A percentile compares a stretch with the other conserved stretches of the same genome.
phyloP scores from a whole-genome alignment of 1,140 invertebrate species.

The Arion vulgaris region DNA sequence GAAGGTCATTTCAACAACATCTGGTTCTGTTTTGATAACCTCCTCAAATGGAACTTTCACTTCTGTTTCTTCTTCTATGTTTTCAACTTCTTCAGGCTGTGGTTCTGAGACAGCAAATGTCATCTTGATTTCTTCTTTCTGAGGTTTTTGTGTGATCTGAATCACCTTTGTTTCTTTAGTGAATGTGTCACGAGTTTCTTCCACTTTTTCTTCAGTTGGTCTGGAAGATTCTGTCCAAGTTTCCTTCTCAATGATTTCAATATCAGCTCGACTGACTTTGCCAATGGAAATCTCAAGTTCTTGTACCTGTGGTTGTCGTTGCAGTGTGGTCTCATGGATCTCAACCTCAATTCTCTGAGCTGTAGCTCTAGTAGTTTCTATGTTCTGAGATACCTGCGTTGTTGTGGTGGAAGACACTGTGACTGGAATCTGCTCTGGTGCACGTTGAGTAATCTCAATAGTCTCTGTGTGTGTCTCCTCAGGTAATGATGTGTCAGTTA shows the following conservation, averaged over 20 bases:
- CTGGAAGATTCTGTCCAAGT: constrained; percentile 47
- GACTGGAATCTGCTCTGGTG: constrained; percentile 54
- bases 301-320: constrained; percentile 57
- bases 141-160: constrained; percentile 30
- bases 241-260: constrained; percentile 35
- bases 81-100: constrained; percentile 42
- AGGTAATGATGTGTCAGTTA: constrained; percentile 39
- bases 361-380: constrained; percentile 42
- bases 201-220: constrained; percentile 58
- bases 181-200: constrained; percentile 57
- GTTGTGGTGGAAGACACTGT: constrained; percentile 45
- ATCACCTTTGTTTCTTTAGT: constrained; percentile 42
- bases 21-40: constrained; percentile 15
- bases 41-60: constrained; percentile 41
- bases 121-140: constrained; percentile 44
- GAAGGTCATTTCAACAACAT: constrained; percentile 33
- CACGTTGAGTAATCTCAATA: constrained; percentile 60
- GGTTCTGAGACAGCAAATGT: constrained; percentile 36
- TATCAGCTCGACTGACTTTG: constrained; percentile 48
- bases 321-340: constrained; percentile 60
- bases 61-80: constrained; percentile 48
- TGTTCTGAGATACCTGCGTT: constrained; percentile 37
- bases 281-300: constrained; percentile 57
- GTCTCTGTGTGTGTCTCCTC: constrained; percentile 61
- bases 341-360: constrained; percentile 64